A percentile compares a stretch with the other conserved stretches of the same genome.
These are phyloP conservation scores for Caiman crocodilus DNA, from an alignment of 2,797 vertebrate genomes.

Conservation along the genomic window DNA sequence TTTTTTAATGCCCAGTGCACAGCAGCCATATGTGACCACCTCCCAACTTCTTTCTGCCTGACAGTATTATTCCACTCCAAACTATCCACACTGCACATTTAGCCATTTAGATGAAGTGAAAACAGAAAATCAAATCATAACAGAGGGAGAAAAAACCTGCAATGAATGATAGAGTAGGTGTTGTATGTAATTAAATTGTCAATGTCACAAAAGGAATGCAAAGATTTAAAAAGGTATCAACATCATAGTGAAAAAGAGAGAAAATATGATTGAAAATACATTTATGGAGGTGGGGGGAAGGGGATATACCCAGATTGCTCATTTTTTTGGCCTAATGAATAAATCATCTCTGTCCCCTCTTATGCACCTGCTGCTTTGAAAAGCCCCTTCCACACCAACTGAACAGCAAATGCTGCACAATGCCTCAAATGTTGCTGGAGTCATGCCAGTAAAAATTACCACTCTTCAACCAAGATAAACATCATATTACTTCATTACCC, in stretches of 20 bases:
- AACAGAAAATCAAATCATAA: constrained; percentile 59
- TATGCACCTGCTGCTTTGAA: constrained; percentile 91
- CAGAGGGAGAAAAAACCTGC: constrained; percentile 51
- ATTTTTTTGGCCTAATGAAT: constrained; percentile 92
- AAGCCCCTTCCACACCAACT: constrained; percentile 82
- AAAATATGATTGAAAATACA: constrained; percentile 71
- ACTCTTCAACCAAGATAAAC: constrained; percentile 98
- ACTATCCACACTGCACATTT: constrained; percentile 23
- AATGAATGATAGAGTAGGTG: constrained; percentile 39
- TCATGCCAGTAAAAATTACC: constrained; percentile 91
- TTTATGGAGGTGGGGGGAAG: constrained; percentile 77
- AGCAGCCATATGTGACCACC: not conserved
- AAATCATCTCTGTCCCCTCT: constrained; percentile 86
- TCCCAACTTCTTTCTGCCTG: constrained; percentile 1
- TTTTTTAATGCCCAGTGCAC: not conserved
- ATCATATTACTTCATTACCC: constrained; percentile 99
- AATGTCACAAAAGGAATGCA: constrained; percentile 64
- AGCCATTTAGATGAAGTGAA: constrained; percentile 43
- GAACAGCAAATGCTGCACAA: constrained; percentile 87
- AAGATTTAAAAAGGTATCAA: constrained; percentile 50
- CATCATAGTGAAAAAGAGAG: constrained; percentile 45
- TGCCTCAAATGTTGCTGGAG: constrained; percentile 88
- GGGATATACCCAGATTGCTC: constrained; percentile 81
- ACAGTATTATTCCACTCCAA: constrained; percentile 38
- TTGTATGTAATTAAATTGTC: constrained; percentile 69